Conservation (phyloP, 2,113 vertebrate genomes). For the Gadus chalcogrammus region DNA sequence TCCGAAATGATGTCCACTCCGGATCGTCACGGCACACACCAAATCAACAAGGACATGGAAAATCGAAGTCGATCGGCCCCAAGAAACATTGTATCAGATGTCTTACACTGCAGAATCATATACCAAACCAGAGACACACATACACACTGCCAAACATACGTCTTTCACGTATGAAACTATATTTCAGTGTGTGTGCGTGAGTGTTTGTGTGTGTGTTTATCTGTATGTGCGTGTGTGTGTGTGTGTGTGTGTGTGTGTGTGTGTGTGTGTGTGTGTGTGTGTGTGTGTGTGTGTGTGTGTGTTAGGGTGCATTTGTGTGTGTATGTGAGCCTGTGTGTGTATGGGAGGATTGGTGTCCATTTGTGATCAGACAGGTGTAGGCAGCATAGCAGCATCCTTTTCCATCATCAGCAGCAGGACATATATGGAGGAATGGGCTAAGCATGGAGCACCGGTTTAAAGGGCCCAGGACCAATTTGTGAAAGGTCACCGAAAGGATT, state of each 20-base stretch:
- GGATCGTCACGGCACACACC: conserved; percentile 37
- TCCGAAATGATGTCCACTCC: conserved; percentile 61
- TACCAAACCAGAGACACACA: background rate
- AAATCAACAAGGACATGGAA: conserved; percentile 41
- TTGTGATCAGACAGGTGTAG: conserved; percentile 5
- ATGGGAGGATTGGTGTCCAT: background rate
- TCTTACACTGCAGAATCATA: background rate
- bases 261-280: background rate
- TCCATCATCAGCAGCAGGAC: background rate
- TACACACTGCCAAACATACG: background rate
- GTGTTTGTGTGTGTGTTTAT: background rate
- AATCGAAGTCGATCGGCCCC: conserved; percentile 37
- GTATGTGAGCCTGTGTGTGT: background rate
- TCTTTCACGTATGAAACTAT: no score
- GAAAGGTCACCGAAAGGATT: conserved; percentile 62
- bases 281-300: conserved; percentile 6
- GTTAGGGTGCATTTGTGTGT: background rate
- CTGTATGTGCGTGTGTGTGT: background rate
- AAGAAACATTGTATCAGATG: conserved; percentile 20
- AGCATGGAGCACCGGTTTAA: conserved; percentile 51
- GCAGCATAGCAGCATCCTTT: background rate
- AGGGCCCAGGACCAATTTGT: conserved; percentile 53
- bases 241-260: background rate
- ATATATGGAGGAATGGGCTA: conserved; percentile 41
- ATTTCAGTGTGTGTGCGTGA: background rate